Evolutionary conservation across 2,888 invertebrate species (phyloP).

Genomic region (Heliconius aoede): DNA sequence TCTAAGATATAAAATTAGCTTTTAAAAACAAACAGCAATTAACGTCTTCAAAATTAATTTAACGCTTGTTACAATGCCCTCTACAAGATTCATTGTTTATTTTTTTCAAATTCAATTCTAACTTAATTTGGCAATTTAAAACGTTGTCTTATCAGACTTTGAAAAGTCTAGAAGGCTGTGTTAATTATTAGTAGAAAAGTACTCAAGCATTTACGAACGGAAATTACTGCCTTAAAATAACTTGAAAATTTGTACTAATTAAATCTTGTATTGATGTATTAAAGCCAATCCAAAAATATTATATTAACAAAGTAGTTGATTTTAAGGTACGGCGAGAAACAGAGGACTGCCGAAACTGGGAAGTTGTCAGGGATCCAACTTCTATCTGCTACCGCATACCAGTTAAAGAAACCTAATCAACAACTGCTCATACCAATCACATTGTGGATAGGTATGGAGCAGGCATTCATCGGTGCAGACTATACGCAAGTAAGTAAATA

Average conservation of each 20-base stretch:
- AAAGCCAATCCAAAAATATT: background rate
- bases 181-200: background rate
- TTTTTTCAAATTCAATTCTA: slow-evolving; percentile 24
- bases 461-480: slow-evolving; percentile 97
- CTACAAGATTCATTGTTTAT: slow-evolving; percentile 30
- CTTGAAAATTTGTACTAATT: background rate
- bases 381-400: slow-evolving; percentile 94
- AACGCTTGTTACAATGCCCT: slow-evolving; percentile 32
- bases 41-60: slow-evolving; percentile 36
- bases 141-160: slow-evolving; percentile 8
- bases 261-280: background rate
- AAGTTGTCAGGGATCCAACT: slow-evolving; percentile 90
- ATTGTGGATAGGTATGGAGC: slow-evolving; percentile 98
- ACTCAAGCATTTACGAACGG: background rate
- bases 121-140: slow-evolving; percentile 21
- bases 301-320: slow-evolving; percentile 38
- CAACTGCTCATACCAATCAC: slow-evolving; percentile 97
- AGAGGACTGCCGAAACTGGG: slow-evolving; percentile 88
- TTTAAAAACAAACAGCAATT: slow-evolving; percentile 23
- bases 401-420: slow-evolving; percentile 95
- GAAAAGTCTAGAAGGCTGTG: slow-evolving; percentile 13
- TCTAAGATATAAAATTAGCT: background rate
- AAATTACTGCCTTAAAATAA: background rate
- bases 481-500: slow-evolving; percentile 87
- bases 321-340: slow-evolving; percentile 92